Evolutionary conservation across 23 tunicate genomes (phyloP).

Genomic region (Corella eumyota): DNA sequence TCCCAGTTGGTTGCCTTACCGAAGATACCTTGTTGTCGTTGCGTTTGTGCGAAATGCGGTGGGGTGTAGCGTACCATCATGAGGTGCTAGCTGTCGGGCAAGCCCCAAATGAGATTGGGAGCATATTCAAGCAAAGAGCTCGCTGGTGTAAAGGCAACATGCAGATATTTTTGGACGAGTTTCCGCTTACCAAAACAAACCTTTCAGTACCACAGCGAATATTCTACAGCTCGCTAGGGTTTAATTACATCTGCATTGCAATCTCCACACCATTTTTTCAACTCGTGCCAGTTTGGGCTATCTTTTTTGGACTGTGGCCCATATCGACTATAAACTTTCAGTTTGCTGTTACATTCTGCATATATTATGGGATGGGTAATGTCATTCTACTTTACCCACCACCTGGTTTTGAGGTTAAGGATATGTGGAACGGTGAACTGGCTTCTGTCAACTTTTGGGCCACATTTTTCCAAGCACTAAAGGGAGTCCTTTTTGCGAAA

Average conservation of each 20-base stretch:
- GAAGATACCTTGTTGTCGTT: conserved; percentile 75
- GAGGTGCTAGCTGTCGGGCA: conserved; percentile 86
- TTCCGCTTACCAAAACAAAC: conserved; percentile 70
- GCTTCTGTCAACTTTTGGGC: conserved; percentile 81
- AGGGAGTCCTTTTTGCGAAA: conserved; percentile 52
- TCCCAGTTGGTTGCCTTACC: conserved; percentile 85
- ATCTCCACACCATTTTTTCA: conserved; percentile 83
- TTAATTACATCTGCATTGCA: conserved; percentile 74
- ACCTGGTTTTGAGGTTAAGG: conserved; percentile 68
- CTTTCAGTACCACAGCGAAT: conserved; percentile 57
- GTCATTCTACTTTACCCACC: conserved; percentile 67
- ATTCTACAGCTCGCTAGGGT: conserved; percentile 76
- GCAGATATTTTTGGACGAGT: conserved; percentile 83
- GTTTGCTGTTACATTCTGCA: conserved; percentile 65
- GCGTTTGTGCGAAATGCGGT: conserved; percentile 65
- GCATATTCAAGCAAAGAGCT: conserved; percentile 55
- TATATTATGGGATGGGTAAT: conserved; percentile 62
- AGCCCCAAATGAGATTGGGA: conserved; percentile 68
- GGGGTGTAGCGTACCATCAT: conserved; percentile 91
- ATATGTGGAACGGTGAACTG: conserved; percentile 83
- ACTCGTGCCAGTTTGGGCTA: conserved; percentile 82
- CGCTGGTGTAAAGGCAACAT: conserved; percentile 92
- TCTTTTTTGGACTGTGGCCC: conserved; percentile 84
- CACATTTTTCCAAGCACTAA: conserved; percentile 56
- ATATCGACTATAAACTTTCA: conserved; percentile 62